Conservation (phyloP, 2,113 vertebrate species). For the Nycticebus coucang region DNA sequence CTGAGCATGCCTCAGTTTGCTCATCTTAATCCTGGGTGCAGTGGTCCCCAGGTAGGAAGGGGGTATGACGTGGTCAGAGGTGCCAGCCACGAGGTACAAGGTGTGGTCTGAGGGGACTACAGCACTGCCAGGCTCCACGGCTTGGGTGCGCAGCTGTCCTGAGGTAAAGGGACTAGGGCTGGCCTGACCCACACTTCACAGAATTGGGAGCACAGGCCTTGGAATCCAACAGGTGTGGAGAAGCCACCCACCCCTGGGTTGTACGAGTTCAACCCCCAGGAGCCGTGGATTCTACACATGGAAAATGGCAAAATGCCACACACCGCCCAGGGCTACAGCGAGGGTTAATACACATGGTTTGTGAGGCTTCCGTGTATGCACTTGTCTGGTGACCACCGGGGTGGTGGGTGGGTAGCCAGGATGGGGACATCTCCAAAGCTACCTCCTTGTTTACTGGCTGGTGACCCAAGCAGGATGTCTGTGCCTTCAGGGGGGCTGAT, state of each 20-base stretch:
- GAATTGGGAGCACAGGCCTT: not conserved
- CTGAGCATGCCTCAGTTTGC: not conserved
- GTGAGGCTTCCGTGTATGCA: not conserved
- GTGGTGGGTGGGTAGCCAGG: rapidly evolving
- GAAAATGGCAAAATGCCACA: not conserved
- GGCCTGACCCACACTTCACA: rapidly evolving
- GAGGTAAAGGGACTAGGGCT: not conserved
- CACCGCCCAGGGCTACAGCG: not conserved
- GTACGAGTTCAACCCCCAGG: not conserved
- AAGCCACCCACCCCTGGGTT: not conserved
- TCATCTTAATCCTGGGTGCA: not conserved
- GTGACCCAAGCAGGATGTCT: not conserved
- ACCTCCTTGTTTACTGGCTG: not conserved
- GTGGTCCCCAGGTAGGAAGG: not conserved
- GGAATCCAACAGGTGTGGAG: not conserved
- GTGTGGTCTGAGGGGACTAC: not conserved
- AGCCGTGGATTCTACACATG: too few species aligned
- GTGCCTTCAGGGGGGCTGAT: not conserved
- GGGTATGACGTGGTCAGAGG: not conserved
- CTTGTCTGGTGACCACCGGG: rapidly evolving
- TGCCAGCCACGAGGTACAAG: not conserved
- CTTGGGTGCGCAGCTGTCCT: not conserved
- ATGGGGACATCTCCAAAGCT: not conserved
- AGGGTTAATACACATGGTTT: rapidly evolving
- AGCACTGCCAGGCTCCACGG: rapidly evolving